phyloP scores from a whole-genome alignment of 2,888 invertebrate genomes.

The Cyclophora albipunctata region DNA sequence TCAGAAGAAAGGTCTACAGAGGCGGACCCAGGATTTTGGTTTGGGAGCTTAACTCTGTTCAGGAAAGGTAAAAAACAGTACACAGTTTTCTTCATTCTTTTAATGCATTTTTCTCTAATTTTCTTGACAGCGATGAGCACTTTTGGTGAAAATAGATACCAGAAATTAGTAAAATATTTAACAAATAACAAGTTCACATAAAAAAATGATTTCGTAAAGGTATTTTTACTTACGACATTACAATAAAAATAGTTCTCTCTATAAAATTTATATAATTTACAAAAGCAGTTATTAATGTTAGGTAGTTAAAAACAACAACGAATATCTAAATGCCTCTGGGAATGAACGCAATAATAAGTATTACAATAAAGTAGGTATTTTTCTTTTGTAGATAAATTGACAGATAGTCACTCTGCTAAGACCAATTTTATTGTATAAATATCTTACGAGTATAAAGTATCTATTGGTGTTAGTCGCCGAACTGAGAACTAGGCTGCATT shows the following conservation, averaged over 20 bases:
- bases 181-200: conserved; percentile 66
- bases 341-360: conserved; percentile 54
- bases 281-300: conserved; percentile 61
- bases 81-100: conserved; percentile 68
- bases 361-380: conserved; percentile 22
- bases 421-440: conserved; percentile 67
- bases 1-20: too few relatives aligned
- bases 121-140: conserved; percentile 82
- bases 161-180: conserved; percentile 65
- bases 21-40: too few relatives aligned
- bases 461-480: conserved; percentile 71
- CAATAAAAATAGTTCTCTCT: conserved; percentile 76
- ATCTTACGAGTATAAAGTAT: conserved; percentile 68
- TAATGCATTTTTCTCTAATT: conserved; percentile 76
- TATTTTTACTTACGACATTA: conserved; percentile 55
- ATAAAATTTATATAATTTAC: conserved; percentile 74
- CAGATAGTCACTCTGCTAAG: conserved; percentile 69
- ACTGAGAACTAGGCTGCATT: conserved; percentile 71
- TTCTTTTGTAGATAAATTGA: conserved; percentile 70
- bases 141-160: conserved; percentile 80
- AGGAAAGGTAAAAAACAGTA: conserved; percentile 34
- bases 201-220: conserved; percentile 56
- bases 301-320: conserved; percentile 59
- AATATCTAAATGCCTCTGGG: conserved; percentile 65
- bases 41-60: too few relatives aligned